Percentiles rank a stretch among this genome's conserved stretches.
phyloP scores from a whole-genome alignment of 2,888 invertebrate species.

The Lycocerus yunnanus region DNA sequence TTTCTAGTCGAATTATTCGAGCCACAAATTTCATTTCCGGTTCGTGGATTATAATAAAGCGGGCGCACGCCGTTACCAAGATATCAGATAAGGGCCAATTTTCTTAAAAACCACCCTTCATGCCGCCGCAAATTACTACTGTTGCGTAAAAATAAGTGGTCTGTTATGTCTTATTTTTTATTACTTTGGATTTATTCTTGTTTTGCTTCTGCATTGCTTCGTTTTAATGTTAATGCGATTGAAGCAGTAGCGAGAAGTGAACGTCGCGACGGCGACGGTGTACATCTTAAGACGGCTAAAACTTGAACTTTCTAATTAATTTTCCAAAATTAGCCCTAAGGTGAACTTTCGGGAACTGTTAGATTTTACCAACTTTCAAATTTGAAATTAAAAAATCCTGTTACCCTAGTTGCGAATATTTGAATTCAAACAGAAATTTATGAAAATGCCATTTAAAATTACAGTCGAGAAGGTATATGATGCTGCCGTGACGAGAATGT shows the following conservation, averaged over 20 bases:
- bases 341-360: background rate
- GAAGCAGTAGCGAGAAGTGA: slow-evolving; percentile 6
- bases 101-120: slow-evolving; percentile 26
- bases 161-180: slow-evolving; percentile 31
- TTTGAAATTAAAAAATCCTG: background rate
- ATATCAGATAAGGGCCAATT: slow-evolving; percentile 33
- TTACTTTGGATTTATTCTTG: slow-evolving; percentile 25
- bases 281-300: slow-evolving; percentile 21
- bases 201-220: slow-evolving; percentile 12
- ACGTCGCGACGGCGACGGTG: too few relatives aligned
- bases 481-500: slow-evolving; percentile 23
- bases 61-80: slow-evolving; percentile 28
- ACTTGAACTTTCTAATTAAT: slow-evolving; percentile 26
- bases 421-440: slow-evolving; percentile 16
- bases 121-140: slow-evolving; percentile 28
- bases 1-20: slow-evolving; percentile 38
- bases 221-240: slow-evolving; percentile 1
- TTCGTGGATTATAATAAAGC: slow-evolving; percentile 37
- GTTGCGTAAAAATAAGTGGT: slow-evolving; percentile 31
- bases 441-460: slow-evolving; percentile 20
- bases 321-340: slow-evolving; percentile 29
- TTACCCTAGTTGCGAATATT: background rate
- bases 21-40: slow-evolving; percentile 39
- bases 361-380: background rate
- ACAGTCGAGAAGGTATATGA: slow-evolving; percentile 4